Conservation (phyloP, 1,140 invertebrate genomes). For the Amyelois transitella region DNA sequence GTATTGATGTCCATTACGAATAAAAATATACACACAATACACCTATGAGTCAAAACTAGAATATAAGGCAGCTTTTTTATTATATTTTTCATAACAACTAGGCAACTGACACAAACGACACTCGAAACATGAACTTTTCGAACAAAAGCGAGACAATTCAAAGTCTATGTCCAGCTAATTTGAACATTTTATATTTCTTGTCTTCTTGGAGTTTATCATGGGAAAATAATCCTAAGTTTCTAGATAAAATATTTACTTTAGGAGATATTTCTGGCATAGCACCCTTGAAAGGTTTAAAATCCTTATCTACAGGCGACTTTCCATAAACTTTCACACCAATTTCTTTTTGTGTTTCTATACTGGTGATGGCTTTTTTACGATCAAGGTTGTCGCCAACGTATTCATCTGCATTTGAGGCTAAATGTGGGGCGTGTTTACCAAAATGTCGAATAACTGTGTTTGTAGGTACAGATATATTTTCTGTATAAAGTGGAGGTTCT, state of each 20-base stretch:
- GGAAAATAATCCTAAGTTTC: conserved; percentile 4
- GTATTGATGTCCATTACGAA: no score
- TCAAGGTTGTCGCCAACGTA: conserved; percentile 28
- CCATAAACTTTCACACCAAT: conserved; percentile 8
- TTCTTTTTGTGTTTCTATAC: conserved; percentile 28
- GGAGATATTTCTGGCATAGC: background rate
- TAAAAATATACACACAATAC: no score
- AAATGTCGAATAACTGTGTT: conserved; percentile 36
- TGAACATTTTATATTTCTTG: conserved; percentile 56
- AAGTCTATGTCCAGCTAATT: conserved; percentile 48
- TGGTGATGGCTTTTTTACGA: conserved; percentile 34
- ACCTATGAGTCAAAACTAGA: background rate
- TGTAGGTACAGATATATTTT: conserved; percentile 20
- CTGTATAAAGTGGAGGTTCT: conserved; percentile 8
- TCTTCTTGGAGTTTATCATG: conserved; percentile 28
- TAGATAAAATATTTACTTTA: background rate
- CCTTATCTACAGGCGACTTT: conserved; percentile 6
- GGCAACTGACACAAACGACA: background rate
- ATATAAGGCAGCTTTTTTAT: background rate
- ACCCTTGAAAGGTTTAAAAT: background rate
- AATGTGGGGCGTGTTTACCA: conserved; percentile 24
- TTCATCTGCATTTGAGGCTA: conserved; percentile 21
- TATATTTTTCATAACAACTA: background rate
- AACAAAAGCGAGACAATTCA: conserved; percentile 11
- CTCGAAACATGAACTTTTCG: background rate